These are phyloP conservation scores for Trinorchestia longiramus DNA, from an alignment of 1,140 invertebrate species.

Conservation along the genomic window DNA sequence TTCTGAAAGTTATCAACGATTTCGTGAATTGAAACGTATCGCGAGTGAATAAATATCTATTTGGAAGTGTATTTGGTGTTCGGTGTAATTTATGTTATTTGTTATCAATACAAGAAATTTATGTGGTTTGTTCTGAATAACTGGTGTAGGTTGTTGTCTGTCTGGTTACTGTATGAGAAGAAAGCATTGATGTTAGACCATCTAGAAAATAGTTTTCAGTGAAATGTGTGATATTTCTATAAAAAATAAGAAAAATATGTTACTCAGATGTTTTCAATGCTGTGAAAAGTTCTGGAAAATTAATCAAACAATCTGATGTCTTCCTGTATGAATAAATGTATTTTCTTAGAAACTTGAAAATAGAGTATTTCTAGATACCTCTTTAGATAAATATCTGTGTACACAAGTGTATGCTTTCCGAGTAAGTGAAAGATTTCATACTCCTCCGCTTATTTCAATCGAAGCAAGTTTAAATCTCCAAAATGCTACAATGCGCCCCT, in stretches of 20 bases:
- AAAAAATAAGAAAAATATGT: neutral
- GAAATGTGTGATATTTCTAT: neutral
- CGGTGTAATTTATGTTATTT: neutral
- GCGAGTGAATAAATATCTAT: neutral
- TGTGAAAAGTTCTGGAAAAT: neutral
- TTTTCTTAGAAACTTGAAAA: neutral
- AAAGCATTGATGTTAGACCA: neutral
- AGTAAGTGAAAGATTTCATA: neutral
- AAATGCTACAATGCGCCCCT: constrained; percentile 35
- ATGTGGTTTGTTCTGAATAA: neutral
- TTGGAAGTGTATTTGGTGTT: neutral
- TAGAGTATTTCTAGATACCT: neutral
- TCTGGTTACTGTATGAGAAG: neutral
- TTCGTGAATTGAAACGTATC: neutral
- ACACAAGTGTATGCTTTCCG: neutral
- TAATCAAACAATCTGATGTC: constrained; percentile 12
- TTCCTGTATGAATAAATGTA: neutral
- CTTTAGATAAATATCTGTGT: neutral
- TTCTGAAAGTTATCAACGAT: neutral
- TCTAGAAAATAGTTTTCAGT: neutral
- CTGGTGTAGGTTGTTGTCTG: neutral
- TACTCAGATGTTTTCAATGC: neutral
- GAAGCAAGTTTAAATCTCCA: neutral
- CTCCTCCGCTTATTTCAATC: neutral
- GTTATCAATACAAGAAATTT: neutral